A percentile compares a stretch with the other conserved stretches of the same genome.
These are phyloP conservation scores for Neogale vison DNA, from an alignment of 2,113 vertebrate species.

Conservation along the genomic window DNA sequence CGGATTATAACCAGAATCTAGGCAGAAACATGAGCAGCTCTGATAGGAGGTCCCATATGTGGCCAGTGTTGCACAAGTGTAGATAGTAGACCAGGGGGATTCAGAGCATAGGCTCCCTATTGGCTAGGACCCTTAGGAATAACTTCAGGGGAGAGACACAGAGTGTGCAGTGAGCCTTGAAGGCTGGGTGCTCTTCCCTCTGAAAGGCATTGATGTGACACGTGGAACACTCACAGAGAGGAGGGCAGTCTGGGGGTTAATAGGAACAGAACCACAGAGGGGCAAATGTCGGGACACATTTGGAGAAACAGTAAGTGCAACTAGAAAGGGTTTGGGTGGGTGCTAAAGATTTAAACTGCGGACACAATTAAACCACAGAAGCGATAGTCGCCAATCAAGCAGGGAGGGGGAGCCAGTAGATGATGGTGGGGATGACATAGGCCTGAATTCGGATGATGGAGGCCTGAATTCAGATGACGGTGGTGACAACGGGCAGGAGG, in stretches of 20 bases:
- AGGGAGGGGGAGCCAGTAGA: neutral
- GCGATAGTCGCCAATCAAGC: neutral
- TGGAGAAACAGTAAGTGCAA: neutral
- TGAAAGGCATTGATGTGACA: neutral
- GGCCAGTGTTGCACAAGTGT: too few species aligned
- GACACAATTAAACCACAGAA: neutral
- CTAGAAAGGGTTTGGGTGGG: neutral
- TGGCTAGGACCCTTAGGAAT: neutral
- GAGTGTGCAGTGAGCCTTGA: neutral
- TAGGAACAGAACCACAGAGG: neutral
- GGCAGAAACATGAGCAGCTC: neutral
- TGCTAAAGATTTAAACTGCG: neutral
- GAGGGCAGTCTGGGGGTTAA: neutral
- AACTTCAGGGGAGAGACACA: neutral
- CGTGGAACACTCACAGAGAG: neutral
- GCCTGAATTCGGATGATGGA: neutral
- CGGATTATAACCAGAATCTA: neutral
- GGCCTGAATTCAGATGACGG: too few species aligned
- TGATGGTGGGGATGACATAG: neutral
- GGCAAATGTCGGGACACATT: neutral
- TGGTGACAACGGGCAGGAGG: neutral
- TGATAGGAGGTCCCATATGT: neutral
- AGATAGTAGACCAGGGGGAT: neutral
- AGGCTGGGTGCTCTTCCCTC: neutral
- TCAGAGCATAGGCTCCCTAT: neutral